Evolutionary conservation across 2,797 vertebrate genomes (phyloP).

Genomic region (Premnoplex brunnescens): DNA sequence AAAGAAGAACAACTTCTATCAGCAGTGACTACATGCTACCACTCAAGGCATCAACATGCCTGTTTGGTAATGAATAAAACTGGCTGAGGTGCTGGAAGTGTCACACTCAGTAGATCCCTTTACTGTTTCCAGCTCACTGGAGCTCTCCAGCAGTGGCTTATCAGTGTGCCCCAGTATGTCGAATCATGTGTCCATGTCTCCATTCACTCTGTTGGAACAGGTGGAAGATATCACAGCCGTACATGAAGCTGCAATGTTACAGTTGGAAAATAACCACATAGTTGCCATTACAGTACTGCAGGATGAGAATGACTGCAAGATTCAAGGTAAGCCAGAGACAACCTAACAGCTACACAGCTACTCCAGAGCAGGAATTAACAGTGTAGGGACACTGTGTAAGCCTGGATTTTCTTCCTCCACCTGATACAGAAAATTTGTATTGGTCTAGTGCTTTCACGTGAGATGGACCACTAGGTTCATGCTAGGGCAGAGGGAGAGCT

Average conservation of each 20-base stretch:
- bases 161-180: neutral
- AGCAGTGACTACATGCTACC: rapidly evolving
- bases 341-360: neutral
- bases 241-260: slow-evolving; percentile 82
- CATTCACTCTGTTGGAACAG: slow-evolving; percentile 64
- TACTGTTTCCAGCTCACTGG: neutral
- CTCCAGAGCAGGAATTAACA: neutral
- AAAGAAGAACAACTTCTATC: neutral
- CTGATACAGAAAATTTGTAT: neutral
- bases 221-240: slow-evolving; percentile 87
- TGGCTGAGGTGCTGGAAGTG: neutral
- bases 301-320: slow-evolving; percentile 86
- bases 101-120: neutral
- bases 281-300: slow-evolving; percentile 83
- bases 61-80: neutral
- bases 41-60: neutral
- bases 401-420: neutral
- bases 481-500: neutral
- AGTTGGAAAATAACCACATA: slow-evolving; percentile 85
- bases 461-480: neutral
- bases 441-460: neutral
- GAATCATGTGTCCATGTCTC: neutral
- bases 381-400: neutral
- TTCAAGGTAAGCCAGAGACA: slow-evolving; percentile 82
- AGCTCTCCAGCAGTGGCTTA: neutral